Evolutionary conservation across 2,797 vertebrate species (phyloP).

Genomic region (Anguilla pacifica): DNA sequence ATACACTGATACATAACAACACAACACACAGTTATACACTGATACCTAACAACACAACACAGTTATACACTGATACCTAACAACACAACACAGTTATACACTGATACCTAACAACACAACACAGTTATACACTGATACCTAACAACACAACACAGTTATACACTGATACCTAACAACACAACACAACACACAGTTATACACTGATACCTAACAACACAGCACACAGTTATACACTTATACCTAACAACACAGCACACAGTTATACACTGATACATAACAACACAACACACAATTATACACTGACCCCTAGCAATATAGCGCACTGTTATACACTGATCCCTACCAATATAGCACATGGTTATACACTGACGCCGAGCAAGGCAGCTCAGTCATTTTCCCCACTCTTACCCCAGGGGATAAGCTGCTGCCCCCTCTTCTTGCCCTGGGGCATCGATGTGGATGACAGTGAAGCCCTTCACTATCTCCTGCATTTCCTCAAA

Average conservation of each 20-base stretch:
- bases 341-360: not conserved
- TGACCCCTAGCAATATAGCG: not conserved
- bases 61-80: too few relatives aligned
- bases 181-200: not conserved
- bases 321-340: not conserved
- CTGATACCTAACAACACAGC: too few relatives aligned
- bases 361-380: not conserved
- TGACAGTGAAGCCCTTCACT: constrained; percentile 88
- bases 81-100: too few relatives aligned
- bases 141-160: not conserved
- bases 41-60: too few relatives aligned
- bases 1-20: too few relatives aligned
- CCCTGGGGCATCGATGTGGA: constrained; percentile 85
- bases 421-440: constrained; percentile 83
- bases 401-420: constrained; percentile 78
- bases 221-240: too few relatives aligned
- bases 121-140: not conserved
- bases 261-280: too few relatives aligned
- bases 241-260: too few relatives aligned
- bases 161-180: not conserved
- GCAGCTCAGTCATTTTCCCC: not conserved
- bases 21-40: too few relatives aligned
- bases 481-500: constrained; percentile 94
- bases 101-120: too few relatives aligned
- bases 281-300: not conserved